Base-by-base conservation (phyloP, 2,113 vertebrate species). In the Corynorhinus townsendii region DNA sequence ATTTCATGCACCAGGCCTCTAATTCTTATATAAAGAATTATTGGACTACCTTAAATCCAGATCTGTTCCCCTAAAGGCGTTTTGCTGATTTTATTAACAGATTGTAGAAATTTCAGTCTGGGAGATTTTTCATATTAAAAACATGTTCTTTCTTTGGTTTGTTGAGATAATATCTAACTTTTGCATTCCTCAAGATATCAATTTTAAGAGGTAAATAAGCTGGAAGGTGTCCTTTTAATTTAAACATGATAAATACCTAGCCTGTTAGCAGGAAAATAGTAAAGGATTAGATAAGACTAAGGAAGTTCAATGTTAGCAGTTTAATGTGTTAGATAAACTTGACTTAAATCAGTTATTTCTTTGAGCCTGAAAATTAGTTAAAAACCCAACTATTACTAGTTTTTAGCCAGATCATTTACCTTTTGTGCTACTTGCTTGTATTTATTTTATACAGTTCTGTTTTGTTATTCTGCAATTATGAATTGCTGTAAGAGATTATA, bases 1-100 rank as follows among this genome's bases (percentile, higher is more conserved):
- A 22, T 54, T 54, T 54, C 52, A 7, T 54, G 52, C 7, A 54
- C 52, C 52, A 54, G 52, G 52, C 52, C 19, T 54, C 19, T 54
- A 22, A 54, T 87, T 83, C 33, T 91, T 68, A 72, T 12, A 35
- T 49, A 91, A 94, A 82, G 77, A 86, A 26, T 88, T 62, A 35
- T 45, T 92, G 14, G 14, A 59, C 43, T 85, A 95, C 9, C 15
- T 52, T 59, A 43, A 84, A 24, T 95, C 3, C 45, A 80, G 8
- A 49, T 75, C 4, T 56, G 0, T 77, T 85, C 49, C 26, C 45
- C 19, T 87, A 68, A 54, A 56, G 5, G 1, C 80, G 1, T 83
- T 83, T 95, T 81, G 56, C 24, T 81, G 40, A 90, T 93, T 80
- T 90, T 93, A 81, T 22, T 93, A 68, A 73, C 45, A 92, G 49